Evolutionary conservation across 2,888 invertebrate genomes (phyloP), one percentile per base, ranked within the genome.

Genomic region (Mimachlamys varia): DNA sequence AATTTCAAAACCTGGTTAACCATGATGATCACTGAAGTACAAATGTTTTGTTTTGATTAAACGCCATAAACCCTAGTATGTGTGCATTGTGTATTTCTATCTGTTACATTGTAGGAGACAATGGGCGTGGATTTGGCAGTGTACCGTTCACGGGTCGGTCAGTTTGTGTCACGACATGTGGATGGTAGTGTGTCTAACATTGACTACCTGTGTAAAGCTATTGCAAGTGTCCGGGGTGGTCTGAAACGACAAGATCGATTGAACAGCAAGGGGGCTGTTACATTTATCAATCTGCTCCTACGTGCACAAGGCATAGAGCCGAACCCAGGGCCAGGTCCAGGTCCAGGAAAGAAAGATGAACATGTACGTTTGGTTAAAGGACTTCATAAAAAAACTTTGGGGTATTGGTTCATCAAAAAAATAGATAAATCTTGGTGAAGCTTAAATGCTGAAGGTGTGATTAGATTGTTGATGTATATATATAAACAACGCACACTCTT

Each of bases 61-160:
- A n/a, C n/a, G n/a, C n/a, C n/a, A n/a, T n/a, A n/a, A n/a, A n/a
- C n/a, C n/a, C n/a, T n/a, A n/a, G n/a, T n/a, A n/a, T n/a, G n/a
- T n/a, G n/a, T n/a, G n/a, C n/a, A n/a, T n/a, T n/a, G n/a, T n/a
- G n/a, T n/a, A n/a, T n/a, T n/a, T n/a, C n/a, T n/a, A n/a, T n/a
- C n/a, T n/a, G n/a, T n/a, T n/a, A 10, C 1, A 12, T 27, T 76
- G 27, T 76, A 76, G 76, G 33, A 5, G 12, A 33, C 5, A 10
- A 76, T 76, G 76, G 27, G 76, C 76, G 76, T 76, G 76, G 76
- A 76, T 76, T 33, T 76, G 76, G 76, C 76, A 22, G 76, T 76
- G 33, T 76, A 76, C 33, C 76, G 76, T 33, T 27, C 76, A 76
- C 76, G 76, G 7, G 33, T 76, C 13, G 76, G 76, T 10, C 27